These are phyloP conservation scores for Myathropa florea DNA, from an alignment of 2,888 invertebrate species.

Conservation along the genomic window DNA sequence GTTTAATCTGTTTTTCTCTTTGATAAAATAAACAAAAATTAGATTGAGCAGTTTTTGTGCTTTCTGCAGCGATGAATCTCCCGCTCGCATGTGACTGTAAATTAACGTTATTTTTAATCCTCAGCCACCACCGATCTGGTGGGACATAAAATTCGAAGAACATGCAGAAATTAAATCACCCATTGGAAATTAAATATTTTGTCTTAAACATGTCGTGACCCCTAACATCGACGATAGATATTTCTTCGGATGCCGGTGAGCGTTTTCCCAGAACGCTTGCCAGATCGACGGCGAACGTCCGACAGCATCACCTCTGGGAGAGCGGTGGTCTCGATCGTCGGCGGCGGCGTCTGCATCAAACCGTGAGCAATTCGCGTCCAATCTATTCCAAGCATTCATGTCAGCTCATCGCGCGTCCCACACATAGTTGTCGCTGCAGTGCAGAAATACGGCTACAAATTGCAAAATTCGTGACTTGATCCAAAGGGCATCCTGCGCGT, in stretches of 20 bases:
- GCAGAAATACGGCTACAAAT: constrained; percentile 14
- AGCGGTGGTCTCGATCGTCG: background rate
- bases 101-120: constrained; percentile 1
- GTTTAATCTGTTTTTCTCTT: constrained; percentile 7
- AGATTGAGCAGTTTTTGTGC: constrained; percentile 6
- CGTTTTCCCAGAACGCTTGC: constrained; percentile 12
- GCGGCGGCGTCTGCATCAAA: constrained; percentile 35
- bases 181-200: constrained; percentile 24
- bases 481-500: constrained; percentile 43
- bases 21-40: constrained; percentile 8
- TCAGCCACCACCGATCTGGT: background rate
- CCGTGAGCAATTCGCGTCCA: constrained; percentile 3
- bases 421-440: constrained; percentile 15
- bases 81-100: background rate
- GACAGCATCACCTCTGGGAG: background rate
- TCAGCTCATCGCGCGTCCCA: constrained; percentile 14
- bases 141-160: background rate
- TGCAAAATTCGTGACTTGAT: constrained; percentile 22
- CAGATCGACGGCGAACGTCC: constrained; percentile 30
- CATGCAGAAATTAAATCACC: background rate
- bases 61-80: background rate
- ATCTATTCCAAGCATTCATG: background rate
- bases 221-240: constrained; percentile 3
- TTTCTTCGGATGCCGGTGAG: background rate
- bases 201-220: constrained; percentile 46